Evolutionary conservation across 2,797 vertebrate species (phyloP), one percentile per base, ranked within the genome.

Genomic region (Leptatherina wallacei): DNA sequence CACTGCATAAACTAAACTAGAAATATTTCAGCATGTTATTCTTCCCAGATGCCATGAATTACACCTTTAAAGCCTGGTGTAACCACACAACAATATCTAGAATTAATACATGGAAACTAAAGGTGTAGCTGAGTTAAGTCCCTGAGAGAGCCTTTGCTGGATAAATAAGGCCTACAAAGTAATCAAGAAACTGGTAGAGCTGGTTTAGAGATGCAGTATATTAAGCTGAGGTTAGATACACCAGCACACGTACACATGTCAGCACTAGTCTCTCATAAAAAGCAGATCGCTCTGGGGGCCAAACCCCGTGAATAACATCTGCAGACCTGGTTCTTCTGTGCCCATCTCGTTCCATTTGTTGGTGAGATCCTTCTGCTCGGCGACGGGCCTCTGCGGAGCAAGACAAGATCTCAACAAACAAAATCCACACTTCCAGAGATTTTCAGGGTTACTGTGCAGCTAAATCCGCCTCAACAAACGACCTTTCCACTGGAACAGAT

Each of bases 311-410:
- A 62, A 44, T 69, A 82, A 65, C 2, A 71, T 86, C 71, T 73
- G 0, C 12, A 91, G 93, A 99, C 98, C 98, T 96, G 97, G 96
- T 87, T 99, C 98, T 80, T 99, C 98, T 0, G 98, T 97, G 88
- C 98, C 97, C 97, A 99, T 99, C 95, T 99, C 98, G 86, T 97
- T 99, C 98, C 98, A 99, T 84, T 99, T 99, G 94, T 92, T 96
- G 76, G 95, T 91, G 62, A 98, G 94, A 77, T 99, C 97, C 92
- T 96, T 97, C 93, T 99, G 98, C 88, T 99, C 97, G 65, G 51
- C 89, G 62, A 85, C 71, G 4, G 97, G 94, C 80, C 98, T 96
- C 98, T 99, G 93, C 58, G 78, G 84, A 62, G 71, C 2, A 13
- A 3, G n/a, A 71, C 32, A 47, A 2, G 29, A 35, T 40, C 33